These are phyloP conservation scores for Aphidius gifuensis DNA, from an alignment of 1,140 invertebrate species.

Conservation along the genomic window DNA sequence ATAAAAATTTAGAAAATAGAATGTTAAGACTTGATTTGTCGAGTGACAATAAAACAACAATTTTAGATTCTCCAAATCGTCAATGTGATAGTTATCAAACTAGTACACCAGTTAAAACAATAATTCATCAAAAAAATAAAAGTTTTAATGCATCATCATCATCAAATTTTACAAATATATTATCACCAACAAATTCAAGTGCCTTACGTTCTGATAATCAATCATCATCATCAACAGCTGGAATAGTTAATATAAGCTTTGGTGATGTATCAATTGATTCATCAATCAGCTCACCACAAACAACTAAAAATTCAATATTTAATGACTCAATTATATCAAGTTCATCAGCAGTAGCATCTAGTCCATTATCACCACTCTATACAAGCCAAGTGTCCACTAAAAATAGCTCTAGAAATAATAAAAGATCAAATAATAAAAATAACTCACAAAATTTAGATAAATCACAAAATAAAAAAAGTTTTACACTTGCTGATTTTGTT, in stretches of 20 bases:
- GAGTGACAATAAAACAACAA: background rate
- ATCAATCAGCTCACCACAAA: background rate
- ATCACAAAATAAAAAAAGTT: slow-evolving; percentile 28
- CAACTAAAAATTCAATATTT: background rate
- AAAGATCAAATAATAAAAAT: slow-evolving; percentile 23
- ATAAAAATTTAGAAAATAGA: background rate
- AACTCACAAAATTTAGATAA: slow-evolving; percentile 17
- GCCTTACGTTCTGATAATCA: too few relatives aligned
- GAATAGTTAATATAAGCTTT: background rate
- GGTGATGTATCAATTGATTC: background rate
- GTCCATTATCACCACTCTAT: slow-evolving; percentile 31
- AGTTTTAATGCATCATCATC: too few relatives aligned
- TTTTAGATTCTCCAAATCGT: background rate
- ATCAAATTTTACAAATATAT: background rate
- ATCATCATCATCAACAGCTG: background rate
- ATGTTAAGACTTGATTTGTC: background rate
- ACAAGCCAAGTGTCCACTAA: background rate
- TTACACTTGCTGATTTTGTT: slow-evolving; percentile 40
- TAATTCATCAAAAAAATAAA: too few relatives aligned
- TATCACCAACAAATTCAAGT: background rate
- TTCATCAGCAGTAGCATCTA: slow-evolving; percentile 11
- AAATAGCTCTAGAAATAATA: background rate
- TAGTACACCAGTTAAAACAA: too few relatives aligned
- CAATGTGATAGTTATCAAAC: too few relatives aligned
- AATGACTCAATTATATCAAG: slow-evolving; percentile 8